These are phyloP conservation scores for Oceanites oceanicus DNA, from an alignment of 2,113 vertebrate genomes.

Conservation along the genomic window DNA sequence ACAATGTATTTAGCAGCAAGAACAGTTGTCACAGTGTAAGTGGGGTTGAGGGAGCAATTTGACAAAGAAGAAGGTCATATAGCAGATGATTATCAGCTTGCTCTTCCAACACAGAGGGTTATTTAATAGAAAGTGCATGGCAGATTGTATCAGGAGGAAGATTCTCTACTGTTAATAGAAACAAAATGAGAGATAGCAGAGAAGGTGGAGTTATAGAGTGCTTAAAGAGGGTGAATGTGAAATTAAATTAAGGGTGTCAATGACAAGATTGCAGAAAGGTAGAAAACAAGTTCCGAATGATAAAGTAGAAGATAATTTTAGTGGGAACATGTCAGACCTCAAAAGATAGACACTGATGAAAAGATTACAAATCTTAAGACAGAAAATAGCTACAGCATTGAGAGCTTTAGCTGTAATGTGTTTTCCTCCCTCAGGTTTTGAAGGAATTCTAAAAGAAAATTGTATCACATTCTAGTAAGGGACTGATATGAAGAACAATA, in stretches of 20 bases:
- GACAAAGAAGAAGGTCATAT: not conserved
- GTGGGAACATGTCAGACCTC: not conserved
- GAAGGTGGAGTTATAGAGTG: not conserved
- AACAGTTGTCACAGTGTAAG: not conserved
- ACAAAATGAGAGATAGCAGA: not conserved
- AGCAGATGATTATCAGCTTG: conserved; percentile 3
- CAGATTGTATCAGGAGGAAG: not conserved
- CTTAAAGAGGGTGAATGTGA: not conserved
- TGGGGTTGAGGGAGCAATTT: not conserved
- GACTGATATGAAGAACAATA: not conserved
- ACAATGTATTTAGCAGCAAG: not conserved
- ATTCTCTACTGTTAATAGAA: not conserved
- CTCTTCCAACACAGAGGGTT: not conserved
- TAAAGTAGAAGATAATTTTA: not conserved
- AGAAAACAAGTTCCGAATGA: not conserved
- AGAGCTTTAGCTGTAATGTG: not conserved
- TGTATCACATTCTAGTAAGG: not conserved
- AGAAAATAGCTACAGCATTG: not conserved
- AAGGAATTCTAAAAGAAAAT: not conserved
- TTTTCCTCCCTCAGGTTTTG: not conserved
- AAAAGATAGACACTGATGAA: not conserved
- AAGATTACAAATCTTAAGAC: not conserved
- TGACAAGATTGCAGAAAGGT: not conserved
- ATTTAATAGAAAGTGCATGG: not conserved
- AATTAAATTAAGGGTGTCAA: not conserved